Evolutionary conservation across 2,888 invertebrate species (phyloP), one percentile per base, ranked within the genome.

Genomic region (Trachelus tabidus): DNA sequence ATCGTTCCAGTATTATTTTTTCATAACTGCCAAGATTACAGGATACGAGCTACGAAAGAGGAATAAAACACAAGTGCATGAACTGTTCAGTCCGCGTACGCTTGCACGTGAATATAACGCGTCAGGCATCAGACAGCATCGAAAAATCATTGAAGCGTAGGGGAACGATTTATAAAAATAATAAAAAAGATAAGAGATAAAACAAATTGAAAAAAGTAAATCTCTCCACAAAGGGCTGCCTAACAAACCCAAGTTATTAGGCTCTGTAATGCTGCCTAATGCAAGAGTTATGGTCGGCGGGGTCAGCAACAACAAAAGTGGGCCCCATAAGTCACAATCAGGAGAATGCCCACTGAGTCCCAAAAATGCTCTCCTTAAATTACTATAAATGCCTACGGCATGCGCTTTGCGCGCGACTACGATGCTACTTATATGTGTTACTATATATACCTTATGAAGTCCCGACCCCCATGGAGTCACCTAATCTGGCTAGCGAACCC

Each of bases 281-380:
- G 82, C 79, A 81, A 83, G 77, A 85, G 85, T 84, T 85, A 86
- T 81, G 81, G 84, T 77, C 75, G 76, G 34, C 68, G 68, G 77
- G 56, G 77, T 37, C 30, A 68, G 68, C 75, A 73, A 79, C 79
- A 82, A 77, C 82, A 79, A 76, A 82, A 86, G 85, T 82, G 80
- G 81, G 85, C 73, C 79, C 82, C 86, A 86, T 86, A 86, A 86
- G 85, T 87, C 85, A 87, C 86, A 86, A 86, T 86, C 86, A 86
- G 80, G 80, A 23, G 71, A 77, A 81, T 83, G 77, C 81, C 82
- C 82, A 81, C 80, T 75, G 79, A 78, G 78, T 69, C 56, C 56
- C 69, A 75, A 84, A 81, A 86, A 82, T 81, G 81, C 81, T 74
- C 80, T 77, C 76, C 79, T 86, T 85, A 85, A 86, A 85, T 85